Evolutionary conservation across 2,113 vertebrate species (phyloP), one percentile per base, ranked within the genome.

Genomic region (Hypocryptadius cinnamomeus): DNA sequence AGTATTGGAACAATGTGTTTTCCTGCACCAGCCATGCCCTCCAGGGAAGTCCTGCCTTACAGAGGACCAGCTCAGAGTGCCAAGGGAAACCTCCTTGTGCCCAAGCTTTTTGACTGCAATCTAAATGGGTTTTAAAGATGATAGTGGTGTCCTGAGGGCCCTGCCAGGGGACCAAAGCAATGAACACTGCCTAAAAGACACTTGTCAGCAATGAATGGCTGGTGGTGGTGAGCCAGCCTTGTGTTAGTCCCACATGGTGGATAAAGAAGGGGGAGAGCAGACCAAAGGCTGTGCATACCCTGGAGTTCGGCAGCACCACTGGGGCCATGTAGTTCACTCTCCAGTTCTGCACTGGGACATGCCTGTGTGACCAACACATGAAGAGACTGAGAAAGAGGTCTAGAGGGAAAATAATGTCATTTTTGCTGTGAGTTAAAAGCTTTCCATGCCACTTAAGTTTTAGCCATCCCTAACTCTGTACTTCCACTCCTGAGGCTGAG

Each of bases 61-160:
- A 28, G 15, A 50, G 24, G 37, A 28, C 6, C 2, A 1, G 18
- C 19, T 72, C n/a, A 23, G 24, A 83, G 56, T 4, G 2, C 5
- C 21, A 31, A 21, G 25, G 15, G 39, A 21, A n/a, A 9, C 0
- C 0, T 33, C 8, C 17, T 51, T 51, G 24, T 61, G 59, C 45
- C 72, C 56, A 51, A 15, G 31, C 1, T 6, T 60, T 74, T 74
- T 47, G 40, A 5, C 31, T 87, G 53, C 48, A 4, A 12, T 81
- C 24, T 84, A 25, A 64, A 53, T 25, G 25, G 12, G 20, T 64
- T 92, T 91, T 64, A 53, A 57, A 68, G 57, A 21, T 42, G 66
- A 4, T 27, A 51, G 15, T 27, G 37, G 17, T 82, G 24, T 72
- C 63, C 28, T 73, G 57, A 69, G 42, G 22, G 19, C 51, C 13